phyloP scores from a whole-genome alignment of 2,888 invertebrate genomes.

The Hipparchia semele region DNA sequence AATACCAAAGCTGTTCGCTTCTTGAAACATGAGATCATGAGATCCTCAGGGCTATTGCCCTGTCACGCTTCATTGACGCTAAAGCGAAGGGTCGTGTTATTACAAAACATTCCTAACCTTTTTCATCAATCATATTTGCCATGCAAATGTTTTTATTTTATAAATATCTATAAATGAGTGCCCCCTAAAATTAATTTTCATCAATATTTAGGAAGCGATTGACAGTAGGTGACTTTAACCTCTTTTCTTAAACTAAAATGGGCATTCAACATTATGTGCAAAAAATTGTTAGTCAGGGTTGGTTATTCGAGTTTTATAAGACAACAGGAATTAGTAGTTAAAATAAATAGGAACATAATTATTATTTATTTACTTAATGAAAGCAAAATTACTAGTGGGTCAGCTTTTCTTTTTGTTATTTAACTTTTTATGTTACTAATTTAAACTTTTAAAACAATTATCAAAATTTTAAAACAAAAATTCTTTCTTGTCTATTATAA shows the following conservation, averaged over 20 bases:
- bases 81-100: slow-evolving; percentile 13
- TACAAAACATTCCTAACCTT: slow-evolving; percentile 1
- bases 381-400: too few species aligned
- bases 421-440: too few species aligned
- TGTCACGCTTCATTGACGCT: slow-evolving; percentile 16
- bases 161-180: background rate
- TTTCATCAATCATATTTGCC: slow-evolving; percentile 1
- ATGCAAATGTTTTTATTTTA: slow-evolving; percentile 2
- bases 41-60: slow-evolving; percentile 14
- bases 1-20: slow-evolving; percentile 2
- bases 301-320: too few species aligned
- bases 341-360: too few species aligned
- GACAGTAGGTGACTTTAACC: background rate
- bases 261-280: background rate
- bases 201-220: background rate
- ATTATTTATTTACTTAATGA: too few species aligned
- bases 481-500: background rate
- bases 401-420: too few species aligned
- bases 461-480: background rate
- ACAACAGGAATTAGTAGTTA: too few species aligned
- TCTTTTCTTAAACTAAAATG: background rate
- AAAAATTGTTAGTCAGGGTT: too few species aligned
- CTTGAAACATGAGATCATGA: background rate
- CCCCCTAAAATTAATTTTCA: background rate
- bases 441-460: background rate